A percentile compares a stretch with the other conserved stretches of the same genome.
Conservation (phyloP, 2,888 invertebrate species). For the Podotricha telesiphe region DNA sequence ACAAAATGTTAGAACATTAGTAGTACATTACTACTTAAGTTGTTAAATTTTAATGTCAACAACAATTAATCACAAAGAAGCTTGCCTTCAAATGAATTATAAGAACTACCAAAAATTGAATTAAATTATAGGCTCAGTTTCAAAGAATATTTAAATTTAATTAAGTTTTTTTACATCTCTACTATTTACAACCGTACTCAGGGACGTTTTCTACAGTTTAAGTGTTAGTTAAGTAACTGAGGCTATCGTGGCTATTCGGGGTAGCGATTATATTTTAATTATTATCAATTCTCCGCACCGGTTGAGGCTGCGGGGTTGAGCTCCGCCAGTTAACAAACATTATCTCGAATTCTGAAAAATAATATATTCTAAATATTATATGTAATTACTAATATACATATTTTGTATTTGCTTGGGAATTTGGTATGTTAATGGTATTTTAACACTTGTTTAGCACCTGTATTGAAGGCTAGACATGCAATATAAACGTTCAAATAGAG, state of each 20-base stretch:
- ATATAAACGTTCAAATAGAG: conserved; percentile 1
- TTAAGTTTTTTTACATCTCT: neutral
- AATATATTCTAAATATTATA: too few relatives aligned
- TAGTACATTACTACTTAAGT: too few relatives aligned
- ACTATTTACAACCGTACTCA: neutral
- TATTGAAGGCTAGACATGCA: neutral
- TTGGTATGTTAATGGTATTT: conserved; percentile 3
- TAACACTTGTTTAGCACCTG: conserved; percentile 11
- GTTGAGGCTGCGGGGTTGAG: too few relatives aligned
- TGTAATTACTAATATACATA: neutral
- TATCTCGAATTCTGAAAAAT: neutral
- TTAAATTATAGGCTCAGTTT: conserved; percentile 10
- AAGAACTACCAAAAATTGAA: neutral
- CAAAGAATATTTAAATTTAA: neutral
- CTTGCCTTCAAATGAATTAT: conserved; percentile 11
- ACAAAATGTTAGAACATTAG: too few relatives aligned
- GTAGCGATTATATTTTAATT: too few relatives aligned
- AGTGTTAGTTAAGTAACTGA: neutral
- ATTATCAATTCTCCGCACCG: too few relatives aligned
- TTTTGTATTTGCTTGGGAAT: neutral
- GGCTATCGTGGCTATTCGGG: too few relatives aligned
- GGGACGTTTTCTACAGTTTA: neutral
- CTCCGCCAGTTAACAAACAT: too few relatives aligned
- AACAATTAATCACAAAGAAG: conserved; percentile 10
- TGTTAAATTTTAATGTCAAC: neutral